Percentiles rank a stretch among this genome's conserved stretches.
These are phyloP conservation scores for Rhopalosiphum maidis DNA, from an alignment of 1,140 invertebrate genomes.

Conservation along the genomic window DNA sequence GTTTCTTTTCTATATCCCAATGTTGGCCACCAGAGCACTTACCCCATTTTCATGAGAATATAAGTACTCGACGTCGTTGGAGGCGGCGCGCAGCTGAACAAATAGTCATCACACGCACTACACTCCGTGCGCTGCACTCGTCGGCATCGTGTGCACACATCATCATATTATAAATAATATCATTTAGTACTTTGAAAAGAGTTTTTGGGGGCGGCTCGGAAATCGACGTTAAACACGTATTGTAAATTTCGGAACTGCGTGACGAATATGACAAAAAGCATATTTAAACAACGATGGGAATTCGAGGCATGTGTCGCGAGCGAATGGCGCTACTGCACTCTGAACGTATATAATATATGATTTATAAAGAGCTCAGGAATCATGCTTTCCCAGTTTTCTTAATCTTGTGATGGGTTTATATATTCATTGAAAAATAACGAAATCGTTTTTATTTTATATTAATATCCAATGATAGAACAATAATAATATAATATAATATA, in stretches of 20 bases:
- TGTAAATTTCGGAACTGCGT: not conserved
- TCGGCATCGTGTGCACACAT: not conserved
- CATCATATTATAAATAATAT: slow-evolving; percentile 9
- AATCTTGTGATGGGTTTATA: not conserved
- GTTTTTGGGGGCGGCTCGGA: not conserved
- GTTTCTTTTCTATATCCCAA: not conserved
- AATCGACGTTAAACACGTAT: slow-evolving; percentile 16
- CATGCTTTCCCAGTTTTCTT: not conserved
- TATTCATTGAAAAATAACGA: not conserved
- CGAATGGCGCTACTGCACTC: not conserved
- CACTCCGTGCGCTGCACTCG: not conserved
- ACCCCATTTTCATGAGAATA: not conserved
- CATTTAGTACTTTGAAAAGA: not conserved
- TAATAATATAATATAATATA: too few relatives aligned
- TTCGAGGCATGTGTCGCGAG: not conserved
- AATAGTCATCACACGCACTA: not conserved
- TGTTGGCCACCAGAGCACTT: not conserved
- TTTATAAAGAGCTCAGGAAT: not conserved
- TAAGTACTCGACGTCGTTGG: slow-evolving; percentile 23
- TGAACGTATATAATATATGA: not conserved
- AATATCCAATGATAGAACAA: not conserved
- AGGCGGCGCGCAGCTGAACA: slow-evolving; percentile 20
- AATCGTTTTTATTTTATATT: not conserved
- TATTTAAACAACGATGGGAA: not conserved
- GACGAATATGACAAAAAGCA: not conserved